Base-by-base conservation (phyloP, 2,888 invertebrate genomes). In the Lagria hirta region DNA sequence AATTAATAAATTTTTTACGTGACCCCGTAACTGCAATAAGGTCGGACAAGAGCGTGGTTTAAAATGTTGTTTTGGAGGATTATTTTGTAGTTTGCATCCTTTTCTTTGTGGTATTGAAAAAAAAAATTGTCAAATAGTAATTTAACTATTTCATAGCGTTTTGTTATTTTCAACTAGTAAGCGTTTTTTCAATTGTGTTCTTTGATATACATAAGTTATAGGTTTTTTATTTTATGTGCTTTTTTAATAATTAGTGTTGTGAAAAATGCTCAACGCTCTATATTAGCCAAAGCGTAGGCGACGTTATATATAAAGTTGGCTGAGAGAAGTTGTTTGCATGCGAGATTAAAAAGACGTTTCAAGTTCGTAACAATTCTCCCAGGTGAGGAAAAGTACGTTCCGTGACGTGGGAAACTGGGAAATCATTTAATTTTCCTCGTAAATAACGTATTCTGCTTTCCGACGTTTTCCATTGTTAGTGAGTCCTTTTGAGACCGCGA, bases 281-380 rank as follows among this genome's bases (percentile, higher is more conserved):
- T 50, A 54, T 52, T 54, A 50, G 49, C 52, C 48, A n/a, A n/a
- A 36, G 43, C 30, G 29, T 16, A 27, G 44, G 49, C 34, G 52
- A 57, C 47, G 55, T 55, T 46, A 35, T 42, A n/a, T n/a, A 45
- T 51, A 51, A 50, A 52, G 49, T 48, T 52, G 43, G 48, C 30
- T 11, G 36, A 22, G 40, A 34, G 40, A 51, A 53, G 54, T 60
- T 63, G 61, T 65, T 65, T 65, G 64, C 65, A 64, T 64, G 62
- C 62, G 55, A 62, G 64, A 65, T 65, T 64, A 65, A 65, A 65
- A 65, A 60, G 59, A 60, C 59, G 59, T 58, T 61, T 58, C 55
- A 58, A 60, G 57, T 61, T 56, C 49, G 45, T 43, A 32, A 42
- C 40, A 47, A 48, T 53, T 26, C 38, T 54, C 57, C 54, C 57